phyloP scores from a whole-genome alignment of 2,888 invertebrate species.

The Drosophila prostipennis region DNA sequence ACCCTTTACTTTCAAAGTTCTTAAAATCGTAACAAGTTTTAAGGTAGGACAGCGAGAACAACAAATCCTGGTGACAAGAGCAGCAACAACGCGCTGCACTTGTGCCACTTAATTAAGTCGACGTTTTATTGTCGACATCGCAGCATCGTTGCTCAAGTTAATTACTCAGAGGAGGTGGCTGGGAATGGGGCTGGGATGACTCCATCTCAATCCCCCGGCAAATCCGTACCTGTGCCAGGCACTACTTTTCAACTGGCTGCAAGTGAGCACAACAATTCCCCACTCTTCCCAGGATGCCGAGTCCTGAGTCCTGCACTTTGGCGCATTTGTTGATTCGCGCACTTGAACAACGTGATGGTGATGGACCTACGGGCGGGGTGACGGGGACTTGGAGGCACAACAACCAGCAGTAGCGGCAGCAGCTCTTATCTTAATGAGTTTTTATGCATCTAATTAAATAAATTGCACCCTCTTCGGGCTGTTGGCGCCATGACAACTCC shows the following conservation, averaged over 20 bases:
- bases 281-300: conserved; percentile 38
- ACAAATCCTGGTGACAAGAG: conserved; percentile 5
- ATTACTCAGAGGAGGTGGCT: conserved; percentile 60
- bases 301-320: conserved; percentile 61
- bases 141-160: conserved; percentile 71
- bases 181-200: not conserved
- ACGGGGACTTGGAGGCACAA: conserved; percentile 3
- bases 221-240: conserved; percentile 37
- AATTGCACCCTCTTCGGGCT: conserved; percentile 73
- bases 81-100: conserved; percentile 57
- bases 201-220: conserved; percentile 36
- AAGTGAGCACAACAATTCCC: conserved; percentile 76
- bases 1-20: not conserved
- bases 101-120: conserved; percentile 79
- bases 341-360: conserved; percentile 63
- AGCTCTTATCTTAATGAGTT: conserved; percentile 83
- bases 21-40: conserved; percentile 2
- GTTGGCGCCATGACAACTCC: conserved; percentile 71
- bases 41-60: conserved; percentile 11
- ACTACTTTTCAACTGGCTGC: conserved; percentile 69
- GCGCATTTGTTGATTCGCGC: conserved; percentile 78
- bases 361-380: not conserved
- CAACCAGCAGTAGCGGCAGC: conserved; percentile 31
- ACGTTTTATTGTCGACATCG: conserved; percentile 71
- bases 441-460: conserved; percentile 83